Evolutionary conservation across 1,140 invertebrate species (phyloP), one percentile per base, ranked within the genome.

Genomic region (Lucilia sericata): DNA sequence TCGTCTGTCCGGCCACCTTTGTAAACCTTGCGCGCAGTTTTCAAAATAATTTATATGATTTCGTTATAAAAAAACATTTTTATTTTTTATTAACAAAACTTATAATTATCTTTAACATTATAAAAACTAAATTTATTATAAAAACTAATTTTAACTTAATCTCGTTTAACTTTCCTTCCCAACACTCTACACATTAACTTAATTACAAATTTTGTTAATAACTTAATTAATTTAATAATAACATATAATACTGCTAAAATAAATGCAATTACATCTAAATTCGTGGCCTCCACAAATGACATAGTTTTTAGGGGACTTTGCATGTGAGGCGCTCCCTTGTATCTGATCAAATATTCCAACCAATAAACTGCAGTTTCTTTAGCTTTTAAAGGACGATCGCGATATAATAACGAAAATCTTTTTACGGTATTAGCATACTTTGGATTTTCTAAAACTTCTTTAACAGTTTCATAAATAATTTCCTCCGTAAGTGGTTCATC

Each of bases 241-340:
- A 78, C 5, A 47, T 47, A 78, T 9, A 78, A 78, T n/a, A 78
- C 82, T 19, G 12, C 81, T 9, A 83, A 9, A 36, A 81, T 34
- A 51, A 85, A 74, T 36, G 47, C 85, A 82, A 92, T 88, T 5
- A 95, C 92, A 88, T 95, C 94, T 10, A 95, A 88, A 94, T 86
- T 94, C 92, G 87, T 94, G 94, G 85, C 92, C 92, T 13, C 92
- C 92, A 83, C 94, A 91, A 55, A 93, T 91, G 0, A 92, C 90
- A 3, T 93, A 93, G 12, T 47, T n/a, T 12, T 42, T 0, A 82
- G 86, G 3, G 90, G 88, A 30, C 86, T 87, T 49, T 88, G 87
- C 19, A 93, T 85, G 70, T 92, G 91, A 9, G 83, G 82, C 0
- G 91, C 91, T 0, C 92, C 91, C 19, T 88, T 87, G 83, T 93